phyloP scores from a whole-genome alignment of 2,797 vertebrate genomes.

The Anguilla anguilla region DNA sequence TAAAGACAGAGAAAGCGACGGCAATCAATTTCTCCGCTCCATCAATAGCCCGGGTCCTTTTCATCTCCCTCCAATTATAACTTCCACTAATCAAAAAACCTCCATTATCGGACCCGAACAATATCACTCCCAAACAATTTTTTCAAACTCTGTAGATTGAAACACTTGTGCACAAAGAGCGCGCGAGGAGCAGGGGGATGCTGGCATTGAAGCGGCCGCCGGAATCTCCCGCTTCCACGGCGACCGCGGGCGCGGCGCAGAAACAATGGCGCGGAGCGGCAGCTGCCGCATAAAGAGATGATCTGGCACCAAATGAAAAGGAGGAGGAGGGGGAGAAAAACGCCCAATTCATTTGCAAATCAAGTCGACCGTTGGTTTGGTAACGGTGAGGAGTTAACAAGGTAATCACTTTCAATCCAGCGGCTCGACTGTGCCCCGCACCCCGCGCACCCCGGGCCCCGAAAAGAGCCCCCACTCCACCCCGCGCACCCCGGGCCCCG shows the following conservation, averaged over 20 bases:
- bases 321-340: slow-evolving; percentile 57
- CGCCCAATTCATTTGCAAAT: slow-evolving; percentile 99
- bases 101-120: slow-evolving; percentile 78
- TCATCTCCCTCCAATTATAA: slow-evolving; percentile 80
- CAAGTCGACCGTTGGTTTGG: slow-evolving; percentile 85
- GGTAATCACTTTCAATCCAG: slow-evolving; percentile 99
- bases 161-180: slow-evolving; percentile 84
- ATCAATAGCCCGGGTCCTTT: slow-evolving; percentile 74
- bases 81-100: slow-evolving; percentile 81
- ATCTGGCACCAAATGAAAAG: slow-evolving; percentile 90
- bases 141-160: slow-evolving; percentile 78
- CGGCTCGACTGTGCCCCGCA: slow-evolving; percentile 89
- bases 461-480: slow-evolving; percentile 85
- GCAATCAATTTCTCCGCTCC: slow-evolving; percentile 78
- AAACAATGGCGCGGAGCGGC: slow-evolving; percentile 91
- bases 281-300: slow-evolving; percentile 99
- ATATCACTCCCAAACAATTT: slow-evolving; percentile 73
- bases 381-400: slow-evolving; percentile 99
- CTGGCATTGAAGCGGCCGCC: slow-evolving; percentile 82
- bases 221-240: slow-evolving; percentile 85
- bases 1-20: slow-evolving; percentile 51
- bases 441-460: slow-evolving; percentile 68
- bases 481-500: slow-evolving; percentile 76
- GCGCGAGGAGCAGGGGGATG: slow-evolving; percentile 78
- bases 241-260: slow-evolving; percentile 79